Conservation (phyloP, 1,140 invertebrate genomes). For the Chrysomallon squamiferum region DNA sequence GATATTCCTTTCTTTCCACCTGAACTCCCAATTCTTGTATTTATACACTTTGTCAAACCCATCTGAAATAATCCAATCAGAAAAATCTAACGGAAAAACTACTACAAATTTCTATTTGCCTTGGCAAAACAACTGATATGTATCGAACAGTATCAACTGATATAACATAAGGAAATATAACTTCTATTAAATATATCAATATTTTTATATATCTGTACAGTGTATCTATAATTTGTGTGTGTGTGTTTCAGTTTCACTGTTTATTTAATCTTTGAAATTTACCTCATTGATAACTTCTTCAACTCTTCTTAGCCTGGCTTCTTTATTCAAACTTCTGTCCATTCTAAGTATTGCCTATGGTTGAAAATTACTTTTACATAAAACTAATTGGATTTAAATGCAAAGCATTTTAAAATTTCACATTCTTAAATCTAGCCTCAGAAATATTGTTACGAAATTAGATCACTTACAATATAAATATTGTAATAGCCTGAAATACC, state of each 20-base stretch:
- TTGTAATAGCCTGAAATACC: too few species aligned
- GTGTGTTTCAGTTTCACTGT: too few species aligned
- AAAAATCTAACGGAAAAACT: neutral
- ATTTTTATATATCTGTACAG: too few species aligned
- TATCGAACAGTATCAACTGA: neutral
- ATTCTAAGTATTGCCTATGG: slow-evolving; percentile 87
- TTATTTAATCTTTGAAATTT: too few species aligned
- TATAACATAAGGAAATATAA: neutral
- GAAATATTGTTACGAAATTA: too few species aligned
- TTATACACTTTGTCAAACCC: slow-evolving; percentile 79
- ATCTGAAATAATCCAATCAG: too few species aligned
- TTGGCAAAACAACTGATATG: neutral
- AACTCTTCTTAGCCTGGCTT: slow-evolving; percentile 80
- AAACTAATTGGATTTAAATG: too few species aligned
- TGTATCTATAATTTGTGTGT: too few species aligned
- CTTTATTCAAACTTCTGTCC: slow-evolving; percentile 80
- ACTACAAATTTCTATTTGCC: neutral
- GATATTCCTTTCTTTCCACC: slow-evolving; percentile 87
- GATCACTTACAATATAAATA: too few species aligned
- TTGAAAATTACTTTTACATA: too few species aligned
- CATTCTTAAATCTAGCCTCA: too few species aligned
- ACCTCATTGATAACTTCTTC: slow-evolving; percentile 90
- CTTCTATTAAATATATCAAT: neutral
- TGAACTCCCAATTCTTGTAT: slow-evolving; percentile 72
- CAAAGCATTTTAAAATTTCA: too few species aligned